These are phyloP conservation scores for Encarsia formosa DNA, from an alignment of 2,888 invertebrate genomes.

Conservation along the genomic window DNA sequence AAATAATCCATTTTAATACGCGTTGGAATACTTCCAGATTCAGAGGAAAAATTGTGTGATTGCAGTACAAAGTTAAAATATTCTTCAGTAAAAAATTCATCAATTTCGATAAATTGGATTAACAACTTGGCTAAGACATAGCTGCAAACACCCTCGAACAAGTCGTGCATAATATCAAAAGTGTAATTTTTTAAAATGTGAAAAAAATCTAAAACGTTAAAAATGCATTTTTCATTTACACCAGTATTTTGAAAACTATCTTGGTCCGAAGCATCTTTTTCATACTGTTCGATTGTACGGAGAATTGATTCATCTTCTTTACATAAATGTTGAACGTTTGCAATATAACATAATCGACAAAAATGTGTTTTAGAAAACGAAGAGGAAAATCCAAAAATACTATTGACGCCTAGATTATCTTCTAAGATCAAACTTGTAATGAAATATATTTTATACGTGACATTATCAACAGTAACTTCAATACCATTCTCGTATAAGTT, in stretches of 20 bases:
- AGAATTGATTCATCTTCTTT: conserved; percentile 17
- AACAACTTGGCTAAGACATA: conserved; percentile 2
- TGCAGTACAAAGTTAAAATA: not conserved
- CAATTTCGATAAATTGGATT: not conserved
- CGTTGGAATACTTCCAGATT: not conserved
- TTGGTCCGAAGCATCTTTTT: not conserved
- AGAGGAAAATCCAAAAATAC: conserved; percentile 18
- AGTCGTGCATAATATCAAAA: not conserved
- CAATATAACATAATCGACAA: conserved; percentile 20
- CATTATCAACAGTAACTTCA: not conserved
- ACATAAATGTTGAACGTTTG: not conserved
- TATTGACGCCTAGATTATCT: conserved; percentile 18
- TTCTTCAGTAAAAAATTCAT: not conserved
- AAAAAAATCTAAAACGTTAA: not conserved
- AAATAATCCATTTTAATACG: not conserved
- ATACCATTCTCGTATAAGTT: conserved; percentile 8
- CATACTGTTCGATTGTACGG: conserved; percentile 7
- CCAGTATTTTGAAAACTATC: not conserved
- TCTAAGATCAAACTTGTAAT: conserved; percentile 11
- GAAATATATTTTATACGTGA: conserved; percentile 9
- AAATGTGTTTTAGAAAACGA: conserved; percentile 11
- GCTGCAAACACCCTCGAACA: conserved; percentile 1
- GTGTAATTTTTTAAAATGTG: not conserved
- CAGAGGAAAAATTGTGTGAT: not conserved
- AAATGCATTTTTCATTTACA: not conserved